These are phyloP conservation scores for Microtus pennsylvanicus DNA, from an alignment of 2,113 vertebrate species.

Conservation along the genomic window DNA sequence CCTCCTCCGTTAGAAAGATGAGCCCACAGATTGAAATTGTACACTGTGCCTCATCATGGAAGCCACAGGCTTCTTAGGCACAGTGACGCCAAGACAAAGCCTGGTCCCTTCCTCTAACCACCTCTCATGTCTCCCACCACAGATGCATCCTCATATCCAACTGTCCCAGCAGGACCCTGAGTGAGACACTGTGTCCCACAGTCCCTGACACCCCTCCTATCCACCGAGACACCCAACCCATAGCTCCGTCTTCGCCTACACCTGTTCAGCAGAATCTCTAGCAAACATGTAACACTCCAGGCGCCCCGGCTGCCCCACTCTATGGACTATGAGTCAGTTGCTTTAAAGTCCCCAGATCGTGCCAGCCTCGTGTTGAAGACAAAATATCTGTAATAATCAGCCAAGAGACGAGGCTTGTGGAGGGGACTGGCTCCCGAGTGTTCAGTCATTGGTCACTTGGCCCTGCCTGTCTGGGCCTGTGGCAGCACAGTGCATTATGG, in stretches of 20 bases:
- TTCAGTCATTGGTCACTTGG: neutral
- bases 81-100: neutral
- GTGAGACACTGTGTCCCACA: neutral
- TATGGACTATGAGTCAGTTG: neutral
- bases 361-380: neutral
- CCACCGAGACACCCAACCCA: neutral
- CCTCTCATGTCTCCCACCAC: neutral
- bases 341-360: neutral
- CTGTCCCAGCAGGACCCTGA: neutral
- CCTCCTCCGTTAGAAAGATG: neutral
- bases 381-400: neutral
- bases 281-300: neutral
- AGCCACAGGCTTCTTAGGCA: neutral
- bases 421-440: neutral
- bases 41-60: neutral
- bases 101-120: too few species aligned
- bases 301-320: neutral
- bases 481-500: neutral
- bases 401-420: neutral
- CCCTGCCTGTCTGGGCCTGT: neutral
- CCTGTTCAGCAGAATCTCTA: neutral
- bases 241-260: too few species aligned
- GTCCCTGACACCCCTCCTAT: neutral
- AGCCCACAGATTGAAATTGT: rapidly evolving
- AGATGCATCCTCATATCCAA: too few species aligned